A percentile compares a stretch with the other conserved stretches of the same genome.
Conservation (phyloP, 1,140 invertebrate genomes). For the Bombus superbus region DNA sequence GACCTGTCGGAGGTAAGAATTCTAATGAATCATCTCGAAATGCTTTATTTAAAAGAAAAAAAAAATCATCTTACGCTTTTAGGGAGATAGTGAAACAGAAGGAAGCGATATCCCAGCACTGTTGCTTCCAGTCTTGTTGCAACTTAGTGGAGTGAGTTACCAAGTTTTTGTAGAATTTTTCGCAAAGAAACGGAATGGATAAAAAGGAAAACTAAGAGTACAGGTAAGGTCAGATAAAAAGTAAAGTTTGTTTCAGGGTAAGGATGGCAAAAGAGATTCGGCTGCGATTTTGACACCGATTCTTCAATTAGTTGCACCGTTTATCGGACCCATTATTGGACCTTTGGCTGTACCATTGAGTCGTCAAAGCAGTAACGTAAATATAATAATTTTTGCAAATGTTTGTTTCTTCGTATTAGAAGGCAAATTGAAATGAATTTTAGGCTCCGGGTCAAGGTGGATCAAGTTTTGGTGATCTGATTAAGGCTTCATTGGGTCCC, state of each 20-base stretch:
- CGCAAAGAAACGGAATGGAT: background rate
- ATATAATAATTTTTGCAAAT: background rate
- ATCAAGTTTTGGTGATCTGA: conserved; percentile 65
- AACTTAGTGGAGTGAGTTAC: conserved; percentile 71
- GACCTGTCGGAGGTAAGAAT: conserved; percentile 74
- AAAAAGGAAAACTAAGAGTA: too few relatives aligned
- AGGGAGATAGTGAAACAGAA: conserved; percentile 74
- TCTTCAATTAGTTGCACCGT: conserved; percentile 71
- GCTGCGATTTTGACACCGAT: conserved; percentile 74
- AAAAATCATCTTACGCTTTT: conserved; percentile 22
- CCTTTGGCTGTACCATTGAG: conserved; percentile 75
- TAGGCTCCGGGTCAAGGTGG: conserved; percentile 71
- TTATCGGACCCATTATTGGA: conserved; percentile 76
- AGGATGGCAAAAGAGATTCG: conserved; percentile 73
- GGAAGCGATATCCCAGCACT: conserved; percentile 70
- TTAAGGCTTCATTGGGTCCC: conserved; percentile 65
- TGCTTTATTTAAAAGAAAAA: background rate
- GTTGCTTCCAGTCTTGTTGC: conserved; percentile 72
- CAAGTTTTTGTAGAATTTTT: background rate
- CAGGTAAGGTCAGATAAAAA: background rate
- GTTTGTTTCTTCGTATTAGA: background rate
- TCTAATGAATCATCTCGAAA: background rate
- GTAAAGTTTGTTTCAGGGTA: conserved; percentile 67
- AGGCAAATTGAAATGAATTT: conserved; percentile 39
- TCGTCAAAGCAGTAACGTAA: conserved; percentile 74